Percentiles rank a stretch among this genome's conserved stretches.
Conservation (phyloP, 2,888 invertebrate species). For the Chorisops tibialis region DNA sequence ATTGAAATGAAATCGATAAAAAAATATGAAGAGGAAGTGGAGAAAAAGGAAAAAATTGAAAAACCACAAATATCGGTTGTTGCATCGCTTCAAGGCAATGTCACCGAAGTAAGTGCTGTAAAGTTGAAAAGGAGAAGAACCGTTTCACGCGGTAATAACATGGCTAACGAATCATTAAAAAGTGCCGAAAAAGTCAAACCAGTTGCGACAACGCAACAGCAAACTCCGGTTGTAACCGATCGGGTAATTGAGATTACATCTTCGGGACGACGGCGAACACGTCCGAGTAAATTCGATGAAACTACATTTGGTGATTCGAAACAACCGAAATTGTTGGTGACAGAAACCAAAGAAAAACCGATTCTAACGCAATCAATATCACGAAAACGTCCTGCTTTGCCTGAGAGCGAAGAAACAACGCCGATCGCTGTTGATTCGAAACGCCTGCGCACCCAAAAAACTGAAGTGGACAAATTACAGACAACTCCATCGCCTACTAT, state of each 20-base stretch:
- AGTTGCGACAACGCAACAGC: background rate
- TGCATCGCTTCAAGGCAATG: constrained; percentile 32
- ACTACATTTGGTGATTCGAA: constrained; percentile 54
- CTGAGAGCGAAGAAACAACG: constrained; percentile 8
- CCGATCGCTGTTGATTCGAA: constrained; percentile 17
- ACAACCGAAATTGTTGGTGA: background rate
- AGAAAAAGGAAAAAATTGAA: background rate
- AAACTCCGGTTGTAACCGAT: constrained; percentile 40
- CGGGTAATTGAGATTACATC: constrained; percentile 58
- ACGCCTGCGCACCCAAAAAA: constrained; percentile 14
- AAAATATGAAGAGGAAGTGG: constrained; percentile 17
- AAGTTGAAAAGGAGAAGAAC: constrained; percentile 30
- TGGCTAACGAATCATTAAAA: background rate
- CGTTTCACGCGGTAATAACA: constrained; percentile 1
- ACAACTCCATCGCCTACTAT: background rate
- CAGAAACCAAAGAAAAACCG: constrained; percentile 8
- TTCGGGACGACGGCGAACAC: constrained; percentile 61
- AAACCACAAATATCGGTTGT: constrained; percentile 30
- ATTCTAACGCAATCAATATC: background rate
- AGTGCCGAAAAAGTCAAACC: constrained; percentile 1
- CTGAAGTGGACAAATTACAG: constrained; percentile 26
- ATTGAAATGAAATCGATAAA: constrained; percentile 29
- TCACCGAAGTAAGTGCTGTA: constrained; percentile 32
- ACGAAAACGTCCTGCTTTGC: background rate
- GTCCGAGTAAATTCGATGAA: constrained; percentile 65